These are phyloP conservation scores for Biston betularia DNA, from an alignment of 2,888 invertebrate species.

Conservation along the genomic window DNA sequence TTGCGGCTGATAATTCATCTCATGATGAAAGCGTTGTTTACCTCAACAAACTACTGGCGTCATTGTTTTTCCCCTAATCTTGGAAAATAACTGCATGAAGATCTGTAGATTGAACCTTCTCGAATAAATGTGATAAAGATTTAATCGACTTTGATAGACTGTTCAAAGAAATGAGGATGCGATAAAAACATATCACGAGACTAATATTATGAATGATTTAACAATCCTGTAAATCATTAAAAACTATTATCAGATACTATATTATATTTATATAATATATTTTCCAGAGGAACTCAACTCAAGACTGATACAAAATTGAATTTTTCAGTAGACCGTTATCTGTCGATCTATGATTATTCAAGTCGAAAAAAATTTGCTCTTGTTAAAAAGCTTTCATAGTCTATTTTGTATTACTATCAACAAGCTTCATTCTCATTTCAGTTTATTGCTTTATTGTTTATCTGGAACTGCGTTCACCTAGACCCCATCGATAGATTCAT, in stretches of 20 bases:
- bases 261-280: too few relatives aligned
- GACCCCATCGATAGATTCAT: slow-evolving; percentile 3
- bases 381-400: too few relatives aligned
- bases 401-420: too few relatives aligned
- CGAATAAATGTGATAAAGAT: slow-evolving; percentile 20
- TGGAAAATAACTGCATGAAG: slow-evolving; percentile 14
- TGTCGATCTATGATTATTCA: too few relatives aligned
- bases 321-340: too few relatives aligned
- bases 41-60: slow-evolving; percentile 30
- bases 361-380: too few relatives aligned
- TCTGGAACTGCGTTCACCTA: slow-evolving; percentile 8
- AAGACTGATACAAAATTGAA: too few relatives aligned
- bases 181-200: slow-evolving; percentile 14
- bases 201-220: background rate
- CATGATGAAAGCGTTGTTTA: slow-evolving; percentile 46
- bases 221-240: background rate
- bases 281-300: too few relatives aligned
- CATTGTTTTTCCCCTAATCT: slow-evolving; percentile 24
- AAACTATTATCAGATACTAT: background rate
- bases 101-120: slow-evolving; percentile 19
- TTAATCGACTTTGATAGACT: slow-evolving; percentile 15
- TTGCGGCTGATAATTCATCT: slow-evolving; percentile 34
- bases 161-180: slow-evolving; percentile 16
- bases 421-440: slow-evolving; percentile 7
- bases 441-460: slow-evolving; percentile 20